These are phyloP conservation scores for Rhimphoctona megacephalus DNA, from an alignment of 2,888 invertebrate genomes.

Conservation along the genomic window DNA sequence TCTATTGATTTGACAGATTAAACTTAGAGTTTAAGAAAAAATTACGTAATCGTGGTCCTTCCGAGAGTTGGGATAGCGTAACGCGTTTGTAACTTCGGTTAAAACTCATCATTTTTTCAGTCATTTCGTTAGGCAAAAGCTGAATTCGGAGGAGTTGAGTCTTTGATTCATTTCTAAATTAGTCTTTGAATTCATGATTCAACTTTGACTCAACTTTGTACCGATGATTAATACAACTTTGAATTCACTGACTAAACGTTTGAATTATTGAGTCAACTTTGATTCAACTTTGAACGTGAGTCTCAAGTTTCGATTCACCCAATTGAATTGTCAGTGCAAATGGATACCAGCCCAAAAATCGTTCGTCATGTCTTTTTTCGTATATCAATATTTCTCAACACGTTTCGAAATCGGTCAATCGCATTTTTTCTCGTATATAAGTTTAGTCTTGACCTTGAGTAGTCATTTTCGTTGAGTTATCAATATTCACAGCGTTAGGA, in stretches of 20 bases:
- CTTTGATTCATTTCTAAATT: not conserved
- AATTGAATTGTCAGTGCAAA: not conserved
- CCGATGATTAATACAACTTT: not conserved
- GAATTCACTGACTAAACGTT: too few relatives aligned
- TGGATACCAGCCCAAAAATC: not conserved
- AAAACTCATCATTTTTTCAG: not conserved
- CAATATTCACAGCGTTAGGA: not conserved
- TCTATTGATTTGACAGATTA: slow-evolving; percentile 26
- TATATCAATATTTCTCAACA: not conserved
- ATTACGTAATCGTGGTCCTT: not conserved
- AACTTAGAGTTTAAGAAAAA: not conserved
- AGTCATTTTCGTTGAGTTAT: slow-evolving; percentile 24
- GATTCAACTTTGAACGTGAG: not conserved
- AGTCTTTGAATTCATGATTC: not conserved
- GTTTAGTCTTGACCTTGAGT: not conserved
- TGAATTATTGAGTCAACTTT: not conserved
- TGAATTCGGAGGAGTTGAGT: not conserved
- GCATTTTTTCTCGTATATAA: not conserved
- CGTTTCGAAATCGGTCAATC: slow-evolving; percentile 13
- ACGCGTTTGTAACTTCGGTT: not conserved
- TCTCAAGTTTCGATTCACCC: not conserved
- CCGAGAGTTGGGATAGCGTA: not conserved
- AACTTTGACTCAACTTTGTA: not conserved
- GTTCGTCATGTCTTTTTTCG: not conserved
- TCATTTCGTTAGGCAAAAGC: not conserved